Base-by-base conservation (phyloP, 2,113 vertebrate genomes). In the Albula glossodonta region DNA sequence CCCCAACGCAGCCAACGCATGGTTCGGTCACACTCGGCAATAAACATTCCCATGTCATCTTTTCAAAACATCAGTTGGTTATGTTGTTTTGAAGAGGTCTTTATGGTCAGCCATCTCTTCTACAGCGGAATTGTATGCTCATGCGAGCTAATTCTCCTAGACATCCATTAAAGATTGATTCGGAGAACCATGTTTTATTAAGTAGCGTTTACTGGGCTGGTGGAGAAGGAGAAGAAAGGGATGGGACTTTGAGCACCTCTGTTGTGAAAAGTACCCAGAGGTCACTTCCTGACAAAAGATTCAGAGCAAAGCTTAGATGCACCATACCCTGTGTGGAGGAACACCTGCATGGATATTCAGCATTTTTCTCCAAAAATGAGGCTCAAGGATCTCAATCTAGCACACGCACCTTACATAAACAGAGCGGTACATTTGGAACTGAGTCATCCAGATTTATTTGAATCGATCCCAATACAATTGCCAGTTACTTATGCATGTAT, bases 151-250 rank as follows among this genome's bases (percentile, higher is more conserved):
- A 70, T 50, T 51, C 82, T 66, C 78, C n/a, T 57, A 78, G 56
- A 66, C n/a, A 6, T 4, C 25, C 57, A 51, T 85, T 49, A 66
- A 85, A 80, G 84, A 85, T 85, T 85, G 12, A 85, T 85, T 80
- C 63, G 84, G 60, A 81, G 77, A 85, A 48, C 51, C 78, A 85
- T 85, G 78, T 81, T 85, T 85, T 85, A 85, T 85, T 81, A 78
- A 85, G 60, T 19, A 51, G 78, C 84, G 85, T 93, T 92, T 49
- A 82, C 80, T 78, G 66, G 90, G 86, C 91, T 91, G 89, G 92
- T 90, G 83, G 84, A 56, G 60, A 51, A 60, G 74, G 83, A 60
- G 82, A 15, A 74, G 56, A 49, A 81, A 15, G 50, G 19, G 56
- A 6, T 49, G 48, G 83, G 48, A 51, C 51, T 81, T 63, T 78